These are phyloP conservation scores for Microcebus ravelobensis DNA, from an alignment of 2,113 vertebrate genomes.

Conservation along the genomic window DNA sequence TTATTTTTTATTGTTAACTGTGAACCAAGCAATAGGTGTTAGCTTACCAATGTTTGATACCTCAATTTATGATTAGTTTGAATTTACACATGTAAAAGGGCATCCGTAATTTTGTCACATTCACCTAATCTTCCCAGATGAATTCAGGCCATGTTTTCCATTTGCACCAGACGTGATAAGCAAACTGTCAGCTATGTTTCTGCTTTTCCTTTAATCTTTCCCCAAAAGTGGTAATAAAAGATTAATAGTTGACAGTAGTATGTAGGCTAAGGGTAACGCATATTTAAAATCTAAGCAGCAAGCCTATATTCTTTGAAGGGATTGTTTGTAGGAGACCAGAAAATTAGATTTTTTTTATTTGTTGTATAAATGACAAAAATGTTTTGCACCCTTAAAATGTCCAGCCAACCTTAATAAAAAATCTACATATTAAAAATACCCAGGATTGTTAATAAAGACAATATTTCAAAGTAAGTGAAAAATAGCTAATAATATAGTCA, in stretches of 20 bases:
- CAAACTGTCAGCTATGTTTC: constrained; percentile 93
- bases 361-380: no score
- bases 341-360: no score
- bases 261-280: constrained; percentile 82
- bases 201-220: constrained; percentile 93
- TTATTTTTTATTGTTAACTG: constrained; percentile 67
- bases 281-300: constrained; percentile 88
- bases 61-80: constrained; percentile 83
- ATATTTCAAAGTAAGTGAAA: constrained; percentile 35
- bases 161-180: constrained; percentile 95
- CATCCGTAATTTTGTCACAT: constrained; percentile 94
- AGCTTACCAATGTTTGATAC: constrained; percentile 82
- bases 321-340: no score
- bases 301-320: constrained; percentile 64
- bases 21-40: constrained; percentile 24
- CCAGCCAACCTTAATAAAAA: no score
- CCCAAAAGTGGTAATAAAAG: constrained; percentile 93
- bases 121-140: constrained; percentile 94
- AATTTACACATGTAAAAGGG: constrained; percentile 92
- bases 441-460: constrained; percentile 48
- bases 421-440: background rate
- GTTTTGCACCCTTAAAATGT: no score
- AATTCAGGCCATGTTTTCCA: constrained; percentile 97
- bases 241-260: constrained; percentile 86
- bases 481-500: background rate